Percentiles rank a stretch among this genome's conserved stretches.
Evolutionary conservation across 2,113 vertebrate species (phyloP).

Genomic region (Panthera leo): DNA sequence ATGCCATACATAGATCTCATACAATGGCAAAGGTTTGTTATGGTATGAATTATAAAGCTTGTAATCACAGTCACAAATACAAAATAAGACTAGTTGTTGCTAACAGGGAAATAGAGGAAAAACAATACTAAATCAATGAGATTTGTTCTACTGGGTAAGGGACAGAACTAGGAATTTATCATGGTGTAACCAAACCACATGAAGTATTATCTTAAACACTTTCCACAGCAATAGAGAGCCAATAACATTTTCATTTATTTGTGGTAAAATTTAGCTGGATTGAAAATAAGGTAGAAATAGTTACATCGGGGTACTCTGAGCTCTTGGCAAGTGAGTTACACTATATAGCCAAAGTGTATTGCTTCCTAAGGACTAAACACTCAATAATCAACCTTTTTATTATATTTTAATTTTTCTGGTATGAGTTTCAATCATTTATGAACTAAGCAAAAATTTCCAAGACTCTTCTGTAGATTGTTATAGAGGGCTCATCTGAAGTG

Average conservation of each 20-base stretch:
- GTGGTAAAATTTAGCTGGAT: not conserved
- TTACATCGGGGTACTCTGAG: not conserved
- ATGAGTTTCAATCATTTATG: not conserved
- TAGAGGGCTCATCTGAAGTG: not conserved
- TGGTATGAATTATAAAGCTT: not conserved
- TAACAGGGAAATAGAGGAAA: not conserved
- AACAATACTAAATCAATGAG: not conserved
- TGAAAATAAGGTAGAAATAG: constrained; percentile 11
- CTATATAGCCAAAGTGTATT: not conserved
- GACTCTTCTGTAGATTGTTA: not conserved
- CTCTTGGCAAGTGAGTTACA: not conserved
- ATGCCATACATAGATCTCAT: too few relatives aligned
- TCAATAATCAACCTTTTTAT: not conserved
- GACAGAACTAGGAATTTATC: not conserved
- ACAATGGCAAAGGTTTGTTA: too few relatives aligned
- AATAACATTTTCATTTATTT: not conserved
- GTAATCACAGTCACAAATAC: not conserved
- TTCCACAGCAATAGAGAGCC: not conserved
- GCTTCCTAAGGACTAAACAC: not conserved
- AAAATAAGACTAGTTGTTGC: not conserved
- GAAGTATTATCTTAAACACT: not conserved
- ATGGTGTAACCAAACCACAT: not conserved
- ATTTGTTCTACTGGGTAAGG: not conserved
- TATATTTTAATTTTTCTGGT: not conserved
- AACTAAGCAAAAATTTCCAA: not conserved